Evolutionary conservation across 2,888 invertebrate species (phyloP), one percentile per base, ranked within the genome.

Genomic region (Cerastoderma edule): DNA sequence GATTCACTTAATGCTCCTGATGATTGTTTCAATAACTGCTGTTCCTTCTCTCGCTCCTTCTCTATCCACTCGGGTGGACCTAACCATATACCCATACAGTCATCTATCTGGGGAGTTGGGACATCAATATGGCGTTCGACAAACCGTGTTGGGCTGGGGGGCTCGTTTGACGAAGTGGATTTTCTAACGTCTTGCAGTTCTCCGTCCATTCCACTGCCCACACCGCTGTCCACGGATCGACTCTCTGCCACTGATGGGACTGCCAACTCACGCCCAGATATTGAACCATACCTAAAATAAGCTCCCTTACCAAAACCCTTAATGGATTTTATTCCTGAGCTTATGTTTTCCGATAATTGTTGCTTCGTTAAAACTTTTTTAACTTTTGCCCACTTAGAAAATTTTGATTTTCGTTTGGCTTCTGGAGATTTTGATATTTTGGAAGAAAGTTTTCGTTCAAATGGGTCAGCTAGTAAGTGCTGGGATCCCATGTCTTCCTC

Each of bases 301-400:
- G 83, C 76, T 27, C 83, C 85, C 67, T 83, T 85, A 19, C 86
- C 87, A 39, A 87, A 78, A 27, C 87, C 87, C 68, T 85, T 84
- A 16, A 87, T 80, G 24, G 87, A 83, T 81, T 84, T 86, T 28
- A 89, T 79, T 48, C 86, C 87, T 67, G 86, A 86, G 54, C 84
- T 86, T 67, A 89, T 78, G 70, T 88, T 87, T 70, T 89, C 89
- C 65, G 86, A 85, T 65, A 86, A 69, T 67, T 87, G 89, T 78
- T 86, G 89, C 22, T 89, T 87, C 10, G 86, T 96, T 88, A 97
- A 96, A 19, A 97, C 97, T 57, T 96, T 96, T 92, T 97, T 97
- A 13, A 97, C 97, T 93, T 95, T 95, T 0, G 96, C 96, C 97
- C 97, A 97, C 90, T 97, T 97, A 0, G 97, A 96, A 64, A 96